Percentiles rank a stretch among this genome's conserved stretches.
These are phyloP conservation scores for Heliconius sara DNA, from an alignment of 2,888 invertebrate genomes.

Conservation along the genomic window DNA sequence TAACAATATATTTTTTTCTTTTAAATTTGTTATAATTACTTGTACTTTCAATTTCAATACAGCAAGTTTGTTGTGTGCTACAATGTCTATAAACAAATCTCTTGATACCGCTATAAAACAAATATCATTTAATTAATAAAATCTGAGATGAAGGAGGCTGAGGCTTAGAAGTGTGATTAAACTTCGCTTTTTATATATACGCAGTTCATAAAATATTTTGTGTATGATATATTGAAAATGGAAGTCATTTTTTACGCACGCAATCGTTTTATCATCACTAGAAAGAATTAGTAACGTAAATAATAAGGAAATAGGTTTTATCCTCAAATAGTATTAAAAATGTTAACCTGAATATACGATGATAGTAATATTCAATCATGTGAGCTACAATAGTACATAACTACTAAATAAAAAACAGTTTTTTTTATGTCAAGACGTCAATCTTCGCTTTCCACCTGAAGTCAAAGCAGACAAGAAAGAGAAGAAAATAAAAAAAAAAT, in stretches of 20 bases:
- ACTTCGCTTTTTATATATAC: not conserved
- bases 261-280: not conserved
- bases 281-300: no score
- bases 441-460: not conserved
- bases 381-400: no score
- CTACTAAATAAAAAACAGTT: no score
- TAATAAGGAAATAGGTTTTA: no score
- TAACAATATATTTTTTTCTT: no score
- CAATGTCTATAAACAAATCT: not conserved
- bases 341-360: no score
- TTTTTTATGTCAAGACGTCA: not conserved
- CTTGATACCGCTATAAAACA: not conserved
- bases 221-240: not conserved
- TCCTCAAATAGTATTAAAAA: no score
- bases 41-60: no score
- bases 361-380: no score
- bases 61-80: not conserved
- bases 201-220: not conserved
- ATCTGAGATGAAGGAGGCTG: constrained; percentile 6
- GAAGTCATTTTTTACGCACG: not conserved
- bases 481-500: no score
- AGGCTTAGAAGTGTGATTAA: not conserved
- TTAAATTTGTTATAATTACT: no score
- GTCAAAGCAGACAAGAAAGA: not conserved
- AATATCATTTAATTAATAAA: constrained; percentile 2